Percentiles rank a stretch among this genome's conserved stretches.
These are phyloP conservation scores for Hemibagrus guttatus DNA, from an alignment of 2,797 vertebrate genomes.

Conservation along the genomic window DNA sequence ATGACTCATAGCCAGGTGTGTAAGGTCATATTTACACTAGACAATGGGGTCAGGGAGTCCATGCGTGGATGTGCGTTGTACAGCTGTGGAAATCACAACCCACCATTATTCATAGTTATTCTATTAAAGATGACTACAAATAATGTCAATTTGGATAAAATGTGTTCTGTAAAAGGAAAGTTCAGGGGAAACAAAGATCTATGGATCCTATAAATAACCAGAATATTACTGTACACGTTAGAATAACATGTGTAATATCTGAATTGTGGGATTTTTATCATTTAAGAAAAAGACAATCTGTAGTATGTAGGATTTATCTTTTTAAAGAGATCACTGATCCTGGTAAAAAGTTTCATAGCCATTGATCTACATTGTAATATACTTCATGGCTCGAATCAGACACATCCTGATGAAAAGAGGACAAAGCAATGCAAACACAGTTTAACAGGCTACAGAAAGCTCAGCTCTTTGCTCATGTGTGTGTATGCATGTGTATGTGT, in stretches of 20 bases:
- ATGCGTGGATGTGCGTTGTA: background rate
- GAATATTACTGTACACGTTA: background rate
- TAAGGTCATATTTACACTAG: background rate
- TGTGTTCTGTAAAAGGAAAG: too few species aligned
- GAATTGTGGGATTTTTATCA: background rate
- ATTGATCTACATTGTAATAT: background rate
- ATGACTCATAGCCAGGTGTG: background rate
- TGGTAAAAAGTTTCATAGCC: background rate
- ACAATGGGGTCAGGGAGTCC: background rate
- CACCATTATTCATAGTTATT: background rate
- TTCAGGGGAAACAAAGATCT: background rate
- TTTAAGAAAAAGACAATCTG: background rate
- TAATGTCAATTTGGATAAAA: background rate
- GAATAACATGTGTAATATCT: background rate
- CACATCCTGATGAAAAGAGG: background rate
- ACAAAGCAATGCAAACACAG: background rate
- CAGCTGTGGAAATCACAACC: background rate
- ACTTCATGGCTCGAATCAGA: background rate
- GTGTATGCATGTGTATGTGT: background rate
- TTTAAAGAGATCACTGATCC: background rate
- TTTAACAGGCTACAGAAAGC: background rate
- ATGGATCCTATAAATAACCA: background rate
- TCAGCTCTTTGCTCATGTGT: too few species aligned
- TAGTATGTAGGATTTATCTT: background rate
- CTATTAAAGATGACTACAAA: background rate